These are phyloP conservation scores for Passer domesticus DNA, from an alignment of 2,113 vertebrate genomes.

Conservation along the genomic window DNA sequence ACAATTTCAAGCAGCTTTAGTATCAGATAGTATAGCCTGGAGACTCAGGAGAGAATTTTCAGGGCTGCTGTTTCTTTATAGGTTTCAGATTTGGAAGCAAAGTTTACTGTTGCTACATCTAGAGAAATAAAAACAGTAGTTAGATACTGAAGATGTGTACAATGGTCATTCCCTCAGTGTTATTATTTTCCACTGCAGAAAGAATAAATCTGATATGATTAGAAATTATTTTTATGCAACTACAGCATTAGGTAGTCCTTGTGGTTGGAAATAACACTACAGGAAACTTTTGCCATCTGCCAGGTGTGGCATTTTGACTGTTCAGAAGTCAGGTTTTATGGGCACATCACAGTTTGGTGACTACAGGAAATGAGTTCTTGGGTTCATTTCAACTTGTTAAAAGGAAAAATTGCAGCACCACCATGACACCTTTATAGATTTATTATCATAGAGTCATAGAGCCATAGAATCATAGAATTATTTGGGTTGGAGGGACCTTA, in stretches of 20 bases:
- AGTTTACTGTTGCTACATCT: slow-evolving; percentile 17
- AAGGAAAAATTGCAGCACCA: not conserved
- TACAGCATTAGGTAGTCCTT: not conserved
- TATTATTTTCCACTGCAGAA: not conserved
- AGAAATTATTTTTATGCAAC: not conserved
- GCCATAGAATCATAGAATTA: too few relatives aligned
- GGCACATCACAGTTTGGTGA: not conserved
- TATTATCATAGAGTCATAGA: not conserved
- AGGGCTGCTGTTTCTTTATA: slow-evolving; percentile 10
- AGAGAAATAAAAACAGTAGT: slow-evolving; percentile 3
- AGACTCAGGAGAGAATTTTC: slow-evolving; percentile 42
- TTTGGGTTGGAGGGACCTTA: not conserved
- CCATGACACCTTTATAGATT: not conserved
- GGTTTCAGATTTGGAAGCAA: slow-evolving; percentile 59
- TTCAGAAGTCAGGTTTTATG: not conserved
- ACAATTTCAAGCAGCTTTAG: slow-evolving; percentile 75
- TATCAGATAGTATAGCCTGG: slow-evolving; percentile 48
- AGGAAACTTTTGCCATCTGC: not conserved
- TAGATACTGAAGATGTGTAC: not conserved
- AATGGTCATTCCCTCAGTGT: not conserved
- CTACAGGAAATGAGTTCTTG: not conserved
- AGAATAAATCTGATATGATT: not conserved
- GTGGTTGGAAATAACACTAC: not conserved
- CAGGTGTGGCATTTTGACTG: not conserved
- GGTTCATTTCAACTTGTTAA: not conserved